Percentiles rank a stretch among this genome's conserved stretches.
Evolutionary conservation across 2,888 invertebrate species (phyloP).

Genomic region (Anorthoa munda): DNA sequence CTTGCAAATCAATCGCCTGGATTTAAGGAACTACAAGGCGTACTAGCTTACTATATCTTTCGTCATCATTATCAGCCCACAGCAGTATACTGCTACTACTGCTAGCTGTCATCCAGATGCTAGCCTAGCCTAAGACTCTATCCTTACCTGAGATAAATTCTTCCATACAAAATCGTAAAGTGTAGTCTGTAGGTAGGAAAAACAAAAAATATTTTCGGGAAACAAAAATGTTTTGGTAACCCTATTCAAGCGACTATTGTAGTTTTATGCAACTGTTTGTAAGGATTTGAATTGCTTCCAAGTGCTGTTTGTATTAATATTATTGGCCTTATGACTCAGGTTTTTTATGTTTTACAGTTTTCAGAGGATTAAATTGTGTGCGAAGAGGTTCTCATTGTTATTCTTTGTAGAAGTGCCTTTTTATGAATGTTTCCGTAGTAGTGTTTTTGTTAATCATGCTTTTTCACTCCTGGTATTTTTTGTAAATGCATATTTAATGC

Average conservation of each 20-base stretch:
- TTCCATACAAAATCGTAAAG: too few species aligned
- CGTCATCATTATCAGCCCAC: too few species aligned
- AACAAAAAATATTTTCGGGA: neutral
- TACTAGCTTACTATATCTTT: too few species aligned
- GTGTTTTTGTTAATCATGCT: neutral
- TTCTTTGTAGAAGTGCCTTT: neutral
- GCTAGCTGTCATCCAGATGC: too few species aligned
- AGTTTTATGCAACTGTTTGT: slow-evolving; percentile 80
- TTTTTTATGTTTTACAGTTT: slow-evolving; percentile 51
- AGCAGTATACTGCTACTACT: too few species aligned
- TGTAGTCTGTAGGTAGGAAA: too few species aligned
- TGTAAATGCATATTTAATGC: too few species aligned
- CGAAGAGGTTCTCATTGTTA: slow-evolving; percentile 29
- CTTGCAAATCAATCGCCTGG: slow-evolving; percentile 69
- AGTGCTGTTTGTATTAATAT: slow-evolving; percentile 72
- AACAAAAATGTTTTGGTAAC: slow-evolving; percentile 32
- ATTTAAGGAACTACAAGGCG: too few species aligned
- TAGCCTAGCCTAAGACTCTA: too few species aligned
- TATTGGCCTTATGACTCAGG: slow-evolving; percentile 65
- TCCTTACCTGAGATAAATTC: too few species aligned
- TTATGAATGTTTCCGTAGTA: neutral
- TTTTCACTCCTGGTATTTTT: neutral
- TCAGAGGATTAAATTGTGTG: slow-evolving; percentile 42
- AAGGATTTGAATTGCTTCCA: slow-evolving; percentile 78
- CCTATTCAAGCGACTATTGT: slow-evolving; percentile 63